Conservation (phyloP, 2,797 vertebrate species). For the Hipposideros larvatus region DNA sequence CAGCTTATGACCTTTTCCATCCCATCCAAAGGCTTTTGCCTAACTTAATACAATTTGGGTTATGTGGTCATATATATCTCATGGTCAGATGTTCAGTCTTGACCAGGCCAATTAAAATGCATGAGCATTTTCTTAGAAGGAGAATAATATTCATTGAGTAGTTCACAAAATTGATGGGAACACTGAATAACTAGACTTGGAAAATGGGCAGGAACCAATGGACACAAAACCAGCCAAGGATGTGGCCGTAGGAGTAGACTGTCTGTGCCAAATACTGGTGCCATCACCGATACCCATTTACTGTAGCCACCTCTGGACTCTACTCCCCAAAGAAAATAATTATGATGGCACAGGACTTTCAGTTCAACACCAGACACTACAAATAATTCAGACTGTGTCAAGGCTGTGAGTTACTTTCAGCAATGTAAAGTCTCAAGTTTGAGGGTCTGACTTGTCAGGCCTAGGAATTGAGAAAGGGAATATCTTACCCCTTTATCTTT, state of each 20-base stretch:
- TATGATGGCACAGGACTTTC: neutral
- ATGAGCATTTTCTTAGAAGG: constrained; percentile 18
- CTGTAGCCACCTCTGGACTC: neutral
- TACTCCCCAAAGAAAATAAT: neutral
- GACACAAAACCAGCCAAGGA: neutral
- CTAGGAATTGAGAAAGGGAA: neutral
- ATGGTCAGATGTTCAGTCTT: neutral
- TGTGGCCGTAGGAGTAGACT: neutral
- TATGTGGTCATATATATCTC: neutral
- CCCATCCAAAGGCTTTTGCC: neutral
- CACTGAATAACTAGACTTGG: neutral
- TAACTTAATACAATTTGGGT: neutral
- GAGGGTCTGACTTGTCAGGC: neutral
- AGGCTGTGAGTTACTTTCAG: neutral
- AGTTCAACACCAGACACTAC: neutral
- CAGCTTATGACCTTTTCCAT: neutral
- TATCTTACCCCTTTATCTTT: neutral
- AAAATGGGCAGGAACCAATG: neutral
- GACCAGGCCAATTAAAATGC: neutral
- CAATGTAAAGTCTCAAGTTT: neutral
- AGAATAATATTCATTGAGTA: neutral
- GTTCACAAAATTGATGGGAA: neutral
- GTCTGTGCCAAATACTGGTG: neutral
- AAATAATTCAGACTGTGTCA: neutral
- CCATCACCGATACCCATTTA: neutral